A percentile compares a stretch with the other conserved stretches of the same genome.
These are phyloP conservation scores for Chaunax sp. DNA, from an alignment of 2,797 vertebrate genomes.

Conservation along the genomic window DNA sequence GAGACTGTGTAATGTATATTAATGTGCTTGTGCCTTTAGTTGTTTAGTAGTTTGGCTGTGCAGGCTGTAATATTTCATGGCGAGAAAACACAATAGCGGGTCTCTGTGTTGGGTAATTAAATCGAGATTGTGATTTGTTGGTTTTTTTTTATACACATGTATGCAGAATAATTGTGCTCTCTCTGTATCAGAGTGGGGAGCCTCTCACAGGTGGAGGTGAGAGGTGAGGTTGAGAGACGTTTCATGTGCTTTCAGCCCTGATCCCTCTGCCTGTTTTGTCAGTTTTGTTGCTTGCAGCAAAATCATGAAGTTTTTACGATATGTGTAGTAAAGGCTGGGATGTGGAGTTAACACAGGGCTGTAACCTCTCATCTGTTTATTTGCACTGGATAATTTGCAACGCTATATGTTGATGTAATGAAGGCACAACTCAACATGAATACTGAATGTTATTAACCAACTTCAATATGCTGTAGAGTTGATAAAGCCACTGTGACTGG, in stretches of 20 bases:
- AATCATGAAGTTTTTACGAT: constrained; percentile 16
- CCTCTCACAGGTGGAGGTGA: constrained; percentile 23
- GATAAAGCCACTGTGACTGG: constrained; percentile 30
- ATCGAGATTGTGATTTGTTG: constrained; percentile 42
- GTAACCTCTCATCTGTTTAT: constrained; percentile 44
- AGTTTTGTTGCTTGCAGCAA: constrained; percentile 20
- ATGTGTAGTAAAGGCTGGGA: constrained; percentile 10
- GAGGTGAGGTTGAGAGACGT: constrained; percentile 1
- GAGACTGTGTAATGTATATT: constrained; percentile 72
- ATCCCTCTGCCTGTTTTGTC: constrained; percentile 35
- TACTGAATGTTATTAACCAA: constrained; percentile 47
- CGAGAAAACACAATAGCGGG: constrained; percentile 44
- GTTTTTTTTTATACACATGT: constrained; percentile 30
- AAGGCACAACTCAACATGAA: constrained; percentile 26
- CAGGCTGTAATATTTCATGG: constrained; percentile 63
- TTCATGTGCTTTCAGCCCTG: constrained; percentile 3
- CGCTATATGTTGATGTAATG: constrained; percentile 25
- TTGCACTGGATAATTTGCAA: constrained; percentile 29
- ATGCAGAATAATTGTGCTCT: constrained; percentile 31
- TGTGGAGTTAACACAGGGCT: constrained; percentile 32
- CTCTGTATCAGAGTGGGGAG: constrained; percentile 1
- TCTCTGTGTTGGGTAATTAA: constrained; percentile 60
- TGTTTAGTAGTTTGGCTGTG: constrained; percentile 48
- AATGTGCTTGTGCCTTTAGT: constrained; percentile 66
- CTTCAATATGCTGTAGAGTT: constrained; percentile 24